Evolutionary conservation across 2,797 vertebrate genomes (phyloP).

Genomic region (Bovichtus variegatus): DNA sequence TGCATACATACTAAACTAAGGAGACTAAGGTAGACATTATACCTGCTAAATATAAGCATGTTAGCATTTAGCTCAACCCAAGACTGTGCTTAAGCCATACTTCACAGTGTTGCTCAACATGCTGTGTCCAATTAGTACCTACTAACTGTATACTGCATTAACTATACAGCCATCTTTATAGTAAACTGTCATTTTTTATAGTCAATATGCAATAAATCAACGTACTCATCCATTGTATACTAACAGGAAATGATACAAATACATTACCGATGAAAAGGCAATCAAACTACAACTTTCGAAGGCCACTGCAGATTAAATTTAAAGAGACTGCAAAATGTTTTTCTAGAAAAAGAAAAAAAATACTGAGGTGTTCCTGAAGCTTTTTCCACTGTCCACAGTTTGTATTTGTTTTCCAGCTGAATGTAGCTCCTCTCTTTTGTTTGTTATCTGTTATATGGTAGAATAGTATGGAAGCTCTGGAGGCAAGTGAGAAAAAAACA

Average conservation of each 20-base stretch:
- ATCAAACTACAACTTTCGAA: neutral
- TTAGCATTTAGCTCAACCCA: neutral
- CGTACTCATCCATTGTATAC: neutral
- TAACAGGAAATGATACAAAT: neutral
- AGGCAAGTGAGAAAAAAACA: too few relatives aligned
- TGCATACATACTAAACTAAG: neutral
- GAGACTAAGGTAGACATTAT: neutral
- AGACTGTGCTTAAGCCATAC: too few relatives aligned
- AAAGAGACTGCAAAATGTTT: neutral
- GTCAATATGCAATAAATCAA: neutral
- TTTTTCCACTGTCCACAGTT: neutral
- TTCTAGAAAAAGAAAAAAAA: too few relatives aligned
- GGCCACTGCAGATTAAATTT: too few relatives aligned
- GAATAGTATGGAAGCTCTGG: neutral
- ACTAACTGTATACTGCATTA: neutral
- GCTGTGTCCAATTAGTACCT: too few relatives aligned
- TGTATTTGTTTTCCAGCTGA: neutral
- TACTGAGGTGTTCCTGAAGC: neutral
- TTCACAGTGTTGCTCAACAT: too few relatives aligned
- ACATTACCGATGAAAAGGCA: neutral
- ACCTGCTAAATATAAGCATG: neutral
- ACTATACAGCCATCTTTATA: too few relatives aligned
- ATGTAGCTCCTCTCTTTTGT: neutral
- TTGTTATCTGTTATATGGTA: neutral
- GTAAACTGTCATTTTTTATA: neutral